Base-by-base conservation (phyloP, 2,888 invertebrate genomes). In the Drosophila gaucha region DNA sequence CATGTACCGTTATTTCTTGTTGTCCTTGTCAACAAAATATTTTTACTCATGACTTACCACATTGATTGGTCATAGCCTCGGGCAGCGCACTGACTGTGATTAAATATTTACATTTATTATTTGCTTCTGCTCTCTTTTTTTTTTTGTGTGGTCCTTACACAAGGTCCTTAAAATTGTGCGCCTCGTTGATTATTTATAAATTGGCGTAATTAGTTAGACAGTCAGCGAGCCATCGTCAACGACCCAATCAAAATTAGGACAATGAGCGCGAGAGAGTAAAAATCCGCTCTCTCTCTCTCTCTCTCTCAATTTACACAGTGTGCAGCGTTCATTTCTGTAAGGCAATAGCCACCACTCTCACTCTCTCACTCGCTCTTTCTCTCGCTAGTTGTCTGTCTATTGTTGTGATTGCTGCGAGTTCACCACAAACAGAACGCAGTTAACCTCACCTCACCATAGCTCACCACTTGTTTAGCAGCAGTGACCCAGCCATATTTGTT, bases 291-390 rank as follows among this genome's bases (percentile, higher is more conserved):
- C 10, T 12, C 16, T 46, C 47, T 47, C 16, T 1, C 43, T 18
- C 24, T 3, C 33, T 12, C 8, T 16, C 22, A 14, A 6, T 10
- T 63, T 28, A n/a, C 47, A 35, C 28, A 36, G 18, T 72, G 63
- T 74, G 82, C 79, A 82, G 80, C 69, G 80, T 82, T 85, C 80
- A 85, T 82, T 82, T 77, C 80, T 82, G 80, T 68, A 82, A 67
- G 46, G 26, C 39, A 57, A 16, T 47, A 50, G 58, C 56, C 33
- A 46, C 28, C 16, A 38, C 43, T 20, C 35, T 26, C 46, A 14
- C 55, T 35, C 39, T 55, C 46, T 46, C 50, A 22, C 52, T 54
- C 20, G 33, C 55, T 55, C 12, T n/a, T 54, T 50, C 35, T 33
- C 44, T 46, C 38, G 22, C 49, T 54, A 12, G 24, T 8, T 51